Conservation (phyloP, 2,113 vertebrate species). For the Thamnaconus septentrionalis region DNA sequence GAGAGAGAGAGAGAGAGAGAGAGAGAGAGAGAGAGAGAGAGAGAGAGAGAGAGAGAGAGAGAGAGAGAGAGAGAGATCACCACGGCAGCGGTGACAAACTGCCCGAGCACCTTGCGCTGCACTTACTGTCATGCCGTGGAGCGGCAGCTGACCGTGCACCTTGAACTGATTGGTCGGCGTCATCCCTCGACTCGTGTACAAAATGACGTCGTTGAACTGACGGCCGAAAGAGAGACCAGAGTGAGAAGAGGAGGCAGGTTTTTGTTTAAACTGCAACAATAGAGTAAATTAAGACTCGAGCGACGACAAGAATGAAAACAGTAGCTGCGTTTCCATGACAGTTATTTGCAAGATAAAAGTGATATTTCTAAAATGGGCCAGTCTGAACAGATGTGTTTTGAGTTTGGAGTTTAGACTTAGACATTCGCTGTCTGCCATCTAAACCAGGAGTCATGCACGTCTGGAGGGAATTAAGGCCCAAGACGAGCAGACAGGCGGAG, state of each 20-base stretch:
- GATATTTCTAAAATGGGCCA: too few species aligned
- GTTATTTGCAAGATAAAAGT: too few species aligned
- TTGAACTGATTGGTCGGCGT: slow-evolving; percentile 94
- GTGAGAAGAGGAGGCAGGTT: neutral
- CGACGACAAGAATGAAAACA: too few species aligned
- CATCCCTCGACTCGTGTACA: slow-evolving; percentile 95
- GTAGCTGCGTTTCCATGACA: too few species aligned
- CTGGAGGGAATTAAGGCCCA: too few species aligned
- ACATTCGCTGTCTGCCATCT: too few species aligned
- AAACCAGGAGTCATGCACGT: too few species aligned
- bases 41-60: slow-evolving; percentile 29
- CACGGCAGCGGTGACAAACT: slow-evolving; percentile 35
- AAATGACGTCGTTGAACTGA: slow-evolving; percentile 90
- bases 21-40: slow-evolving; percentile 24
- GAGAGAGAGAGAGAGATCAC: slow-evolving; percentile 18
- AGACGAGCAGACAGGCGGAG: slow-evolving; percentile 1
- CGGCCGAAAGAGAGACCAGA: slow-evolving; percentile 1
- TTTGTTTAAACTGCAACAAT: too few species aligned
- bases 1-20: slow-evolving; percentile 53
- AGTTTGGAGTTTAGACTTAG: too few species aligned
- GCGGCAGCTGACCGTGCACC: slow-evolving; percentile 90
- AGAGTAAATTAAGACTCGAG: too few species aligned
- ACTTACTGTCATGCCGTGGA: slow-evolving; percentile 94
- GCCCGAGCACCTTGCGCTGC: slow-evolving; percentile 10
- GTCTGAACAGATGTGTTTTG: too few species aligned